Evolutionary conservation across 2,113 vertebrate genomes (phyloP), one percentile per base, ranked within the genome.

Genomic region (Pica pica): DNA sequence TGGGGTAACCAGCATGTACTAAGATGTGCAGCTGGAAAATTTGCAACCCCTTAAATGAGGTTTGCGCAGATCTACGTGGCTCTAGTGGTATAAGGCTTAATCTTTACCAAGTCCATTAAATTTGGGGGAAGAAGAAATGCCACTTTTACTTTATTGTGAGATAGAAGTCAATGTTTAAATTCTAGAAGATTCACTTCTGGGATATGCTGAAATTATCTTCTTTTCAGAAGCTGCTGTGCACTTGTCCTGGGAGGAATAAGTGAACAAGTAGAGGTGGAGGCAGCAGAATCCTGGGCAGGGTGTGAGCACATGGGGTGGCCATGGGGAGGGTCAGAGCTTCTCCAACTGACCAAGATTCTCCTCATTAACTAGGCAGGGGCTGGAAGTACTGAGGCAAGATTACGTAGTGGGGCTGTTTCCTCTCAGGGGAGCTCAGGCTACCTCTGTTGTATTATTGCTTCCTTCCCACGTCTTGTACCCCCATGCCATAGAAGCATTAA

Each of bases 331-430:
- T 55, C 47, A 90, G 52, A 87, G 52, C 42, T 90, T 42, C 53
- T 71, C 44, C 0, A 1, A 0, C 10, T 35, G 50, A 16, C 20
- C 0, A 0, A 68, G 57, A 39, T 69, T 69, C 27, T 49, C 55
- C 63, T 69, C 60, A 50, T 35, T 37, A 82, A 37, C 52, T 26
- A 12, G 15, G 46, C 46, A 14, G 37, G 46, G 64, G 23, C 76
- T 65, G 69, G 57, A 83, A 77, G 18, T 14, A 47, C 16, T 57
- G 37, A 69, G 59, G 35, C 37, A 22, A 57, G 39, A 28, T 46
- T 46, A 30, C 2, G 3, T 13, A 50, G 42, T 3, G 18, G 11
- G 39, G 19, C 50, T 63, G n/a, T 37, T 93, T 55, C 69, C 39
- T 85, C 42, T 35, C 53, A 42, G 16, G 21, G 13, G 13, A 75